These are phyloP conservation scores for Drosophila athabasca DNA, from an alignment of 1,140 invertebrate species.

Conservation along the genomic window DNA sequence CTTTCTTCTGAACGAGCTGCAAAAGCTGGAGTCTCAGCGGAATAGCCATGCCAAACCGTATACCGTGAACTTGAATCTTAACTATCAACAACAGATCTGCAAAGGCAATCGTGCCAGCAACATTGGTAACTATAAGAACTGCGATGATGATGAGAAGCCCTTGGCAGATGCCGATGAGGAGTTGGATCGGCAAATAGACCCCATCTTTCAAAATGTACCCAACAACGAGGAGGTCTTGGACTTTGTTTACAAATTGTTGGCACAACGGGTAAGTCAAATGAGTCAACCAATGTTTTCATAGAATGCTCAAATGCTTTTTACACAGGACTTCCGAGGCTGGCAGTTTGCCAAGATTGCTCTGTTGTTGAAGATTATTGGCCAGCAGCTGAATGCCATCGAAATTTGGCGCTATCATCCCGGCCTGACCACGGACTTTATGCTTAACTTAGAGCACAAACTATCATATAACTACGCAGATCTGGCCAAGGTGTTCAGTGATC, in stretches of 20 bases:
- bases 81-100: conserved; percentile 73
- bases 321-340: conserved; percentile 71
- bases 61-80: conserved; percentile 59
- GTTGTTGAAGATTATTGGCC: conserved; percentile 72
- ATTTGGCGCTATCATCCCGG: conserved; percentile 82
- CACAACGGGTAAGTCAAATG: conserved; percentile 51
- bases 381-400: conserved; percentile 75
- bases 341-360: conserved; percentile 79
- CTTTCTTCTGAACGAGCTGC: conserved; percentile 62
- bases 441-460: conserved; percentile 69
- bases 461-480: conserved; percentile 68
- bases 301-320: background rate
- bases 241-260: conserved; percentile 68
- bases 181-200: conserved; percentile 67
- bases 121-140: conserved; percentile 78
- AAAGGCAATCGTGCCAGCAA: conserved; percentile 78
- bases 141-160: conserved; percentile 66
- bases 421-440: conserved; percentile 71
- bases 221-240: conserved; percentile 67
- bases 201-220: conserved; percentile 77
- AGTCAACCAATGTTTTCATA: background rate
- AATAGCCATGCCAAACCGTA: conserved; percentile 57
- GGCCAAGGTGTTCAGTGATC: conserved; percentile 68
- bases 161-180: conserved; percentile 53
- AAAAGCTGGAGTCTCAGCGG: conserved; percentile 63